Evolutionary conservation across 2,797 vertebrate genomes (phyloP).

Genomic region (Poeciliopsis presidionis): DNA sequence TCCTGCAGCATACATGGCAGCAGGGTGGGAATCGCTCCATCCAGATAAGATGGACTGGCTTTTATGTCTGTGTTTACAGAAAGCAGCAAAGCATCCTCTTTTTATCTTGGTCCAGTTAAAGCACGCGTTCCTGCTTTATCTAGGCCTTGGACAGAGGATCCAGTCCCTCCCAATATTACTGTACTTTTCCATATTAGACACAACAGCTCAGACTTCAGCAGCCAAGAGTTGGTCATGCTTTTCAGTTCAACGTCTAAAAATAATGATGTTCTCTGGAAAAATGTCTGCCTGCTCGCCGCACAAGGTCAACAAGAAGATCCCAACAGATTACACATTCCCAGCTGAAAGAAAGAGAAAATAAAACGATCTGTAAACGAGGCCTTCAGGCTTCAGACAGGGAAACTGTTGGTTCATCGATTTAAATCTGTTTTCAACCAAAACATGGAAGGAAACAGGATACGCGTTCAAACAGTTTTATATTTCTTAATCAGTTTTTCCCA

Average conservation of each 20-base stretch:
- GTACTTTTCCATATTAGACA: conserved; percentile 37
- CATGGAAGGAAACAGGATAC: background rate
- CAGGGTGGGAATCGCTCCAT: conserved; percentile 66
- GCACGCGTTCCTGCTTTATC: conserved; percentile 57
- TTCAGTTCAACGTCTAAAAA: conserved; percentile 41
- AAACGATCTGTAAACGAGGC: background rate
- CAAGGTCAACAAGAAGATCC: conserved; percentile 27
- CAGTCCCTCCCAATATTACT: conserved; percentile 46
- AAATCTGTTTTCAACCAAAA: background rate
- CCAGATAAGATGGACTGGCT: conserved; percentile 68
- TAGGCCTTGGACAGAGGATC: conserved; percentile 35
- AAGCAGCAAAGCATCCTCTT: conserved; percentile 48
- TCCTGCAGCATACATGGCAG: conserved; percentile 57
- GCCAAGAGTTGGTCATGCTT: conserved; percentile 8
- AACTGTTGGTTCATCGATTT: background rate
- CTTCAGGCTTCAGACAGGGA: background rate
- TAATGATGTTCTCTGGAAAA: conserved; percentile 32
- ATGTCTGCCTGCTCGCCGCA: conserved; percentile 13
- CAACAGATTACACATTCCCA: background rate
- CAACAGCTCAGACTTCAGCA: conserved; percentile 20
- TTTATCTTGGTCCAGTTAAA: conserved; percentile 34
- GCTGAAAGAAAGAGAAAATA: background rate
- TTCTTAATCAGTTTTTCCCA: too few species aligned
- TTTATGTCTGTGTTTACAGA: conserved; percentile 73
- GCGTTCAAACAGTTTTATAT: background rate